Evolutionary conservation across 2,113 vertebrate genomes (phyloP).

Genomic region (Ciconia maguari): DNA sequence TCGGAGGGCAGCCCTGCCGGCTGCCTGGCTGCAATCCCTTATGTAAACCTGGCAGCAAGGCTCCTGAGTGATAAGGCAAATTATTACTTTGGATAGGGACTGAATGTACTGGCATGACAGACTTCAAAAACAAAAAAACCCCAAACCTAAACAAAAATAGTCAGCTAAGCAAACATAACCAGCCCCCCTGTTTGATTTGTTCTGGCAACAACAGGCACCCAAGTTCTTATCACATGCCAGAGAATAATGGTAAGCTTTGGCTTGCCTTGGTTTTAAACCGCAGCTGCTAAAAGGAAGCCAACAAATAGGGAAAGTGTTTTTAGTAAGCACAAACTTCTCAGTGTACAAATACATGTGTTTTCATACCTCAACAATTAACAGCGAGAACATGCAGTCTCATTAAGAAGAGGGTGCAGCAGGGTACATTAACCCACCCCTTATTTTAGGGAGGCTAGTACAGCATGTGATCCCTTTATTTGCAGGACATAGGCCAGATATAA

Average conservation of each 20-base stretch:
- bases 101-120: constrained; percentile 57
- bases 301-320: constrained; percentile 33
- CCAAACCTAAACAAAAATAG: constrained; percentile 55
- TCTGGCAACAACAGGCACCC: constrained; percentile 37
- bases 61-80: constrained; percentile 48
- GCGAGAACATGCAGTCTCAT: neutral
- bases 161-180: constrained; percentile 44
- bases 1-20: neutral
- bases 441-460: neutral
- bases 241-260: constrained; percentile 42
- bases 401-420: neutral
- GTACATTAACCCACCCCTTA: neutral
- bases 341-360: constrained; percentile 17
- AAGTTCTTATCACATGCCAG: constrained; percentile 37
- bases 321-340: constrained; percentile 33
- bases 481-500: neutral
- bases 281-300: constrained; percentile 38
- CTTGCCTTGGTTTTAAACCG: neutral
- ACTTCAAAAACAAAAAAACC: constrained; percentile 40
- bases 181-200: constrained; percentile 22
- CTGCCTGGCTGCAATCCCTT: constrained; percentile 9
- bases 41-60: constrained; percentile 40
- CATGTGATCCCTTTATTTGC: neutral
- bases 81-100: constrained; percentile 45
- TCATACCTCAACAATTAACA: neutral